Evolutionary conservation across 2,888 invertebrate genomes (phyloP).

Genomic region (Camptogramma bilineatum): DNA sequence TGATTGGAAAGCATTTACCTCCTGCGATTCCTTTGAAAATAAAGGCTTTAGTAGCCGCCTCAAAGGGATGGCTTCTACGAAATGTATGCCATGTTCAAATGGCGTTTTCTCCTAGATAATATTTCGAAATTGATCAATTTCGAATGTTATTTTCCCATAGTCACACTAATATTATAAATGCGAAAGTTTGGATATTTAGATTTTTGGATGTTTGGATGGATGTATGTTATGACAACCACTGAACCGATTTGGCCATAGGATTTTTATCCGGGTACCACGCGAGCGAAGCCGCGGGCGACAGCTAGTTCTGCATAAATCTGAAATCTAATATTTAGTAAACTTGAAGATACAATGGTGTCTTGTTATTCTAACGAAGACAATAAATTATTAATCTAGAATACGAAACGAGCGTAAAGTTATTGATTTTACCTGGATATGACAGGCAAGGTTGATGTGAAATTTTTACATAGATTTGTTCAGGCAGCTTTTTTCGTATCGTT

Average conservation of each 20-base stretch:
- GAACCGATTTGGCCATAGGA: too few relatives aligned
- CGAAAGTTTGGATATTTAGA: too few relatives aligned
- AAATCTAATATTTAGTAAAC: neutral
- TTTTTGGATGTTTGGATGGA: too few relatives aligned
- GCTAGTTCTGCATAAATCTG: too few relatives aligned
- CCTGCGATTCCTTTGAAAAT: neutral
- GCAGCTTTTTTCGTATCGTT: neutral
- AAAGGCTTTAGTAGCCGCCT: neutral
- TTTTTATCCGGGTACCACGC: too few relatives aligned
- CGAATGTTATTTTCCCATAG: too few relatives aligned
- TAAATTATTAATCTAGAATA: neutral
- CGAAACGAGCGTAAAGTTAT: neutral
- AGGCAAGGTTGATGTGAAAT: neutral
- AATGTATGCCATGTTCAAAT: neutral
- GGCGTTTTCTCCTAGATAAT: too few relatives aligned
- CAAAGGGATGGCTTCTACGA: neutral
- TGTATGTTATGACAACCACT: too few relatives aligned
- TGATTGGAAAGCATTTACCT: neutral
- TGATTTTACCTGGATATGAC: conserved; percentile 13
- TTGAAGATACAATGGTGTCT: neutral
- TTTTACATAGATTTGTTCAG: neutral
- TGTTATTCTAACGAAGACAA: neutral
- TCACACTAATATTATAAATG: too few relatives aligned
- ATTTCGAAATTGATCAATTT: too few relatives aligned
- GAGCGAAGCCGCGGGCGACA: too few relatives aligned